These are phyloP conservation scores for Siniperca knerii DNA, from an alignment of 2,113 vertebrate genomes.

Conservation along the genomic window DNA sequence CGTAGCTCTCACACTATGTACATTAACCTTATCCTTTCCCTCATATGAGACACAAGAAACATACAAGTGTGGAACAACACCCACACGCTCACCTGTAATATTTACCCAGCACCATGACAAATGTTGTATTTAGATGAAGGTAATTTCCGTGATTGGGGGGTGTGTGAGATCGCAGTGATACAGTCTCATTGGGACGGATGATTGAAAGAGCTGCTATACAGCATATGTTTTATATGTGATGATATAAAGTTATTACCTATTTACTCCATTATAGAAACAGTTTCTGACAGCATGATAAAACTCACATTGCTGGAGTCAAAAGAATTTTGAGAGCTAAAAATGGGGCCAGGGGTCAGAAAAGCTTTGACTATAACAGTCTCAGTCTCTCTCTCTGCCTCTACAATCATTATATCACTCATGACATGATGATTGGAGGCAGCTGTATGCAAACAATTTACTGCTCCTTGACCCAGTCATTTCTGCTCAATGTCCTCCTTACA, in stretches of 20 bases:
- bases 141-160: background rate
- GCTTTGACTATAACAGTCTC: background rate
- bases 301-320: background rate
- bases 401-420: conserved; percentile 20
- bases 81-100: conserved; percentile 16
- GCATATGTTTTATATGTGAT: background rate
- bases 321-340: conserved; percentile 2
- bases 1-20: conserved; percentile 7
- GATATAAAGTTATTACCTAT: background rate
- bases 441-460: conserved; percentile 50
- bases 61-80: conserved; percentile 24
- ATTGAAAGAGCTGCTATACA: background rate
- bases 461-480: conserved; percentile 42
- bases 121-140: conserved; percentile 36
- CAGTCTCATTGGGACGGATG: background rate
- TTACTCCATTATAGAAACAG: background rate
- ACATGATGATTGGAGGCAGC: conserved; percentile 55
- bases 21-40: conserved; percentile 33
- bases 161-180: background rate
- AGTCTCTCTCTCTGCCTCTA: conserved; percentile 4
- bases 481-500: conserved; percentile 32
- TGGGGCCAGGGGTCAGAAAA: background rate
- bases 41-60: conserved; percentile 12
- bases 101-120: conserved; percentile 19
- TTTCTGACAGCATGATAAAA: conserved; percentile 8